Evolutionary conservation across 2,113 vertebrate species (phyloP).

Genomic region (Sylvilagus bachmani): DNA sequence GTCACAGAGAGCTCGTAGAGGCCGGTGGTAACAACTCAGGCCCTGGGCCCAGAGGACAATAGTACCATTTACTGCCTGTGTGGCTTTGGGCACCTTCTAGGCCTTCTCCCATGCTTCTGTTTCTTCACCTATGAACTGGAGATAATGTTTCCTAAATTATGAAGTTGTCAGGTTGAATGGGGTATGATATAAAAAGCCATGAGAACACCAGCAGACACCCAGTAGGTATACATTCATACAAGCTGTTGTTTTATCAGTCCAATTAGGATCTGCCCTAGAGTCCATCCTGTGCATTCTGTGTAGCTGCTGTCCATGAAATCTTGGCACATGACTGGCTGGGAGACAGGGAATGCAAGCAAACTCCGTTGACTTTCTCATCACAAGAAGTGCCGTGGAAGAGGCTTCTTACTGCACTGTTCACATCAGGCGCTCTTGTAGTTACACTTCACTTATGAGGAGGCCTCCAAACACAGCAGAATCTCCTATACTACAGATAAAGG

Average conservation of each 20-base stretch:
- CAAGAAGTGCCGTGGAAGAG: slow-evolving; percentile 6
- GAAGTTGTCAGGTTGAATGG: background rate
- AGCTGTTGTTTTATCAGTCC: background rate
- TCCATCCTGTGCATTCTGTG: background rate
- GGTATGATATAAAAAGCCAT: background rate
- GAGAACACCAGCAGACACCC: background rate
- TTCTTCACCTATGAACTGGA: background rate
- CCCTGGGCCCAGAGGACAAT: background rate
- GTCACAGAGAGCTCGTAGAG: background rate
- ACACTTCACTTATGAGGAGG: slow-evolving; percentile 12
- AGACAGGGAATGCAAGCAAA: background rate
- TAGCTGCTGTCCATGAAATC: background rate
- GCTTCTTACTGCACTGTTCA: background rate
- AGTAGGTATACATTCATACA: background rate
- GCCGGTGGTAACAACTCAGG: background rate
- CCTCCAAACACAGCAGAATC: slow-evolving; percentile 14
- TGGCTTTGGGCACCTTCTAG: background rate
- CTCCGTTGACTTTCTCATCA: background rate
- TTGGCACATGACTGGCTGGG: background rate
- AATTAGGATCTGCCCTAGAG: background rate
- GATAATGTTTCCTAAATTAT: background rate
- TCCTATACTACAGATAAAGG: slow-evolving; percentile 12
- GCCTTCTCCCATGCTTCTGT: background rate
- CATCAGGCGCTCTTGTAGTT: background rate
- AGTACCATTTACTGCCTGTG: background rate